Evolutionary conservation across 1,140 invertebrate species (phyloP).

Genomic region (Scaptomyza pallida): DNA sequence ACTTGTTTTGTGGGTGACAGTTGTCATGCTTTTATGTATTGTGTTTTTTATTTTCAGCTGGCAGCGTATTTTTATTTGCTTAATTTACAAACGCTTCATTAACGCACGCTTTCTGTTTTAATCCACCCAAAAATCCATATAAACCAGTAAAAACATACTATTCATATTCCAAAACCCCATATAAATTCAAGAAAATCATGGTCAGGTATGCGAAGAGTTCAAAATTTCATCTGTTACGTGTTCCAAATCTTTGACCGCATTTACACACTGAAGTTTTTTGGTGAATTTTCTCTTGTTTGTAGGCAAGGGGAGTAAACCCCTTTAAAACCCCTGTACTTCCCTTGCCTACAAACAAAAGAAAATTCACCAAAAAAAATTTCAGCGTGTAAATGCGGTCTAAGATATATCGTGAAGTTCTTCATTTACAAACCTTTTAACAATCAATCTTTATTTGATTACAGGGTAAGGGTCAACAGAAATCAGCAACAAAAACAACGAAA

Average conservation of each 20-base stretch:
- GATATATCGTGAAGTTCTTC: too few species aligned
- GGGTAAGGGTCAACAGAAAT: conserved; percentile 52
- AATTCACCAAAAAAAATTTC: too few species aligned
- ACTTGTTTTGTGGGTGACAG: not conserved
- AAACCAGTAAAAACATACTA: conserved; percentile 9
- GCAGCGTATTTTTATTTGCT: conserved; percentile 35
- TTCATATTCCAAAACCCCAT: conserved; percentile 21
- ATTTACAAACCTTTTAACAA: too few species aligned
- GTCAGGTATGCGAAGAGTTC: conserved; percentile 62
- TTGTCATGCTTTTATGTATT: conserved; percentile 42
- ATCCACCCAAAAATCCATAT: conserved; percentile 24
- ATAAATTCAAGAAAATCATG: conserved; percentile 56
- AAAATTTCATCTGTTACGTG: too few species aligned
- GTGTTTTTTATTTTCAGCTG: conserved; percentile 72
- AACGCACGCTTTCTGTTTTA: conserved; percentile 34
- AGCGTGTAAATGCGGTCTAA: too few species aligned
- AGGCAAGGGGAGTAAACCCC: too few species aligned
- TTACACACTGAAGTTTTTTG: too few species aligned
- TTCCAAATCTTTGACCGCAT: too few species aligned
- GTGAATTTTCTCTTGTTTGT: too few species aligned
- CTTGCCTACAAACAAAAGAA: too few species aligned
- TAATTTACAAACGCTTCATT: conserved; percentile 20
- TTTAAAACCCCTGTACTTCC: too few species aligned
- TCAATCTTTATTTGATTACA: conserved; percentile 35
- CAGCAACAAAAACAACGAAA: conserved; percentile 29